Evolutionary conservation across 2,797 vertebrate genomes (phyloP), one percentile per base, ranked within the genome.

Genomic region (Hoplostethus atlanticus): DNA sequence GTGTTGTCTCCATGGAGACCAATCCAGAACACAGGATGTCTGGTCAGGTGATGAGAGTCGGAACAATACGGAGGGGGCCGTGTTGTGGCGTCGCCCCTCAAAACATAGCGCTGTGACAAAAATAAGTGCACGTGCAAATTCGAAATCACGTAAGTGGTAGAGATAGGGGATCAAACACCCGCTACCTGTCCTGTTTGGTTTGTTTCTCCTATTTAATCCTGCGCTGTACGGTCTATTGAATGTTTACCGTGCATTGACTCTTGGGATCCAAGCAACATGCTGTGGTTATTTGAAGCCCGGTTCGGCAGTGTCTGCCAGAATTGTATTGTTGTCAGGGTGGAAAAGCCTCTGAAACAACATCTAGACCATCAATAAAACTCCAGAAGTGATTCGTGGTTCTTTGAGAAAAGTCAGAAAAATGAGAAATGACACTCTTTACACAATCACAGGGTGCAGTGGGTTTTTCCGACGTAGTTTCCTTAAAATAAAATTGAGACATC

Each of bases 31-130:
- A 50, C 44, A 42, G 62, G 50, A 52, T 34, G 25, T 58, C 13
- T 50, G 42, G 17, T 16, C 5, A 25, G 55, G 64, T 25, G 70
- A 64, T 68, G 76, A 71, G 28, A 64, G 54, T 50, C 16, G 13
- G 30, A 73, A 79, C 54, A 64, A 68, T 59, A 21, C 15, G 3
- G 9, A 17, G 21, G 21, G 17, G 21, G 21, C 16, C 12, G n/a
- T 71, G 64, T 72, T 77, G 55, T 67, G 53, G 30, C 38, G 44
- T 67, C 61, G 38, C 57, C 48, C 51, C 58, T 17, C 54, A 47
- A 63, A 82, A 73, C 69, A 68, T 38, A 48, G 21, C 44, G 58
- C 55, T 67, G 63, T 62, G 21, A 63, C 52, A 12, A 67, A 58
- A 65, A 21, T 30, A 34, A 53, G n/a, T 2, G 17, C 50, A 50